A percentile compares a stretch with the other conserved stretches of the same genome.
These are phyloP conservation scores for Tanypteryx hageni DNA, from an alignment of 2,888 invertebrate genomes.

Conservation along the genomic window DNA sequence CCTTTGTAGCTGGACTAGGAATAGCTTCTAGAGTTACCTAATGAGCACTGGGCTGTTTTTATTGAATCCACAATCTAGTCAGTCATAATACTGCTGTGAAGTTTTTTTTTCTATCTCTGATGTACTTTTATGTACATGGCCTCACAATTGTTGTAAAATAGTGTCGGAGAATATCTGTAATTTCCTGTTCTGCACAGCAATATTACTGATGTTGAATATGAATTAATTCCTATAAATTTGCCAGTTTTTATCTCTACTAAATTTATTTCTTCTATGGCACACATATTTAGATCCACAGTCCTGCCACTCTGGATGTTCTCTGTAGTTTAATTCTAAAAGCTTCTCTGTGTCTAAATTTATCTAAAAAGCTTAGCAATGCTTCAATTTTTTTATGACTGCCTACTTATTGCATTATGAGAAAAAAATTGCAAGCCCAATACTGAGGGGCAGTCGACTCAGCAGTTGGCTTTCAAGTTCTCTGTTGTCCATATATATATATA, in stretches of 20 bases:
- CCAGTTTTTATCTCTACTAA: slow-evolving; percentile 36
- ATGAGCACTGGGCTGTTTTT: slow-evolving; percentile 56
- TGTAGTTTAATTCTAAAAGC: slow-evolving; percentile 56
- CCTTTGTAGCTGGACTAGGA: slow-evolving; percentile 54
- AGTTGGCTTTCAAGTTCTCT: slow-evolving; percentile 29
- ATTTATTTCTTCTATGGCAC: slow-evolving; percentile 35
- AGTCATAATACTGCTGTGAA: background rate
- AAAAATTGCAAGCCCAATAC: slow-evolving; percentile 37
- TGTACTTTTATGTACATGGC: slow-evolving; percentile 25
- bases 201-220: background rate
- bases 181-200: slow-evolving; percentile 48
- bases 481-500: background rate
- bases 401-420: slow-evolving; percentile 46
- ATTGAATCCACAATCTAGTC: slow-evolving; percentile 37
- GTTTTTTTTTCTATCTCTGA: background rate
- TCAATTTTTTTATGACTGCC: slow-evolving; percentile 30
- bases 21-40: slow-evolving; percentile 43
- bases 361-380: slow-evolving; percentile 54
- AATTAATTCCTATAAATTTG: background rate
- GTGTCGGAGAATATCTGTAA: background rate
- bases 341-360: slow-evolving; percentile 56
- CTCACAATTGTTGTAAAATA: background rate
- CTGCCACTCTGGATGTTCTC: slow-evolving; percentile 56
- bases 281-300: slow-evolving; percentile 51
- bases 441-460: slow-evolving; percentile 48